These are phyloP conservation scores for Brachionus plicatilis DNA, from an alignment of 1,140 invertebrate species.

Conservation along the genomic window DNA sequence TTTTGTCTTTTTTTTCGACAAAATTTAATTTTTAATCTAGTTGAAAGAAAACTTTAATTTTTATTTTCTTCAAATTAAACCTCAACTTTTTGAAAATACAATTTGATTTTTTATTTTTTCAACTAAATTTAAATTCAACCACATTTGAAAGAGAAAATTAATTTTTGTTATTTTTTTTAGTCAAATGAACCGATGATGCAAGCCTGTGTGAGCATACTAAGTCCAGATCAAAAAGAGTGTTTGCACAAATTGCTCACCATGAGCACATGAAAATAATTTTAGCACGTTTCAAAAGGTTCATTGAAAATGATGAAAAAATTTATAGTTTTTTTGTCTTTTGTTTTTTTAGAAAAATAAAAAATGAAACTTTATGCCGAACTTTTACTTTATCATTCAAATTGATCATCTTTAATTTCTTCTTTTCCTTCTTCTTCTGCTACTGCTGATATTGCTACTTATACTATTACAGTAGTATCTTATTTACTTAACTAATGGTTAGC, in stretches of 20 bases:
- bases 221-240: conserved; percentile 68
- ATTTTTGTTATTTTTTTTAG: conserved; percentile 53
- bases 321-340: neutral
- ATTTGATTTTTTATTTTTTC: too few relatives aligned
- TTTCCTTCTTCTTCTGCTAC: neutral
- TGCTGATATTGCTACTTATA: neutral
- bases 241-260: conserved; percentile 38
- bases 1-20: too few relatives aligned
- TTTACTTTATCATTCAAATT: neutral
- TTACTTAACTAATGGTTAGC: neutral
- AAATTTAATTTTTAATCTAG: too few relatives aligned
- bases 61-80: too few relatives aligned
- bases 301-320: neutral
- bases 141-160: too few relatives aligned
- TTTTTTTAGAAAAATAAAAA: neutral
- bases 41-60: too few relatives aligned
- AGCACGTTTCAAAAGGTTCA: neutral
- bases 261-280: conserved; percentile 28
- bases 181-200: conserved; percentile 75
- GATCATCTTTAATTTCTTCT: neutral
- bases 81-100: too few relatives aligned
- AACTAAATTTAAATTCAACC: too few relatives aligned
- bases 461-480: neutral
- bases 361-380: neutral
- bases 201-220: conserved; percentile 68